phyloP scores from a whole-genome alignment of 2,797 vertebrate genomes.

The Hirundo rustica region DNA sequence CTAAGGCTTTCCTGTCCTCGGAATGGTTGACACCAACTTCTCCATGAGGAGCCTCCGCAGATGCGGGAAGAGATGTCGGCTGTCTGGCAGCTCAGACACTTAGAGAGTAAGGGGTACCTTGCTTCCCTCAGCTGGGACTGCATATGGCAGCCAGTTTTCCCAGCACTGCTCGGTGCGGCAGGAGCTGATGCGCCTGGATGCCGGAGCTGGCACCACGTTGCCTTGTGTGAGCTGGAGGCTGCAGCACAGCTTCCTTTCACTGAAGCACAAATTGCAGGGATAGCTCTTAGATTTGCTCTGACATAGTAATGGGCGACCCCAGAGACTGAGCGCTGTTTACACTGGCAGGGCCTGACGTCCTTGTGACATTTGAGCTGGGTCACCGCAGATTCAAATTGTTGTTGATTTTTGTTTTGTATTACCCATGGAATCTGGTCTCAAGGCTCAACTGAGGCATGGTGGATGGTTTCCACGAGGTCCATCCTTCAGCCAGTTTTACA shows the following conservation, averaged over 20 bases:
- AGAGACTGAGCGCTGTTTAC: not conserved
- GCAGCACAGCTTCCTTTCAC: not conserved
- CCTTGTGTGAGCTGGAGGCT: not conserved
- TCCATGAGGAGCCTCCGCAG: not conserved
- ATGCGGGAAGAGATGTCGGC: not conserved
- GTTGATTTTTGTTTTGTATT: constrained; percentile 60
- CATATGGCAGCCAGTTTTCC: not conserved
- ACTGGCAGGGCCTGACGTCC: constrained; percentile 35
- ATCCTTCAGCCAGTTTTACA: constrained; percentile 69
- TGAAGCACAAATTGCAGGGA: not conserved
- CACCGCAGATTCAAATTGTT: constrained; percentile 17
- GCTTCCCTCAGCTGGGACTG: fast-evolving
- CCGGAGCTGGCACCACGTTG: fast-evolving
- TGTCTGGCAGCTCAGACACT: not conserved
- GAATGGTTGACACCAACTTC: not conserved
- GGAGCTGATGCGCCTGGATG: not conserved
- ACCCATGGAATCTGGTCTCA: not conserved
- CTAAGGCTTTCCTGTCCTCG: not conserved
- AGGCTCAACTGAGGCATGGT: not conserved
- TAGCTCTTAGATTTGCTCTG: constrained; percentile 34
- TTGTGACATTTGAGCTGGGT: constrained; percentile 31
- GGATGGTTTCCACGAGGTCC: constrained; percentile 24
- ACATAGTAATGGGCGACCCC: not conserved
- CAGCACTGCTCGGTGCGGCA: fast-evolving
- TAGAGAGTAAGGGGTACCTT: fast-evolving